A percentile compares a stretch with the other conserved stretches of the same genome.
Conservation (phyloP, 1,140 invertebrate genomes). For the Pteromalus puparum region DNA sequence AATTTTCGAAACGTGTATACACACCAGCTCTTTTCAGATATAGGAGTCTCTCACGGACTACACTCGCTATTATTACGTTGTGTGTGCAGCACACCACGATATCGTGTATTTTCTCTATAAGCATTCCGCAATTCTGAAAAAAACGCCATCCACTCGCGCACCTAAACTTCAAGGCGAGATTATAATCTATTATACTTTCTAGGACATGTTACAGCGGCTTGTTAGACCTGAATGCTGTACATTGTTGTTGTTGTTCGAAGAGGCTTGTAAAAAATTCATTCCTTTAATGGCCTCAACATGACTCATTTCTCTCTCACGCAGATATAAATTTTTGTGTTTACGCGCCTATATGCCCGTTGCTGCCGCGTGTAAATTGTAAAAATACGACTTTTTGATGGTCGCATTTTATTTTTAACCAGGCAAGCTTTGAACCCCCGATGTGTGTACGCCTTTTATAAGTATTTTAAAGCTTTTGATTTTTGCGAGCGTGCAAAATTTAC, state of each 20-base stretch:
- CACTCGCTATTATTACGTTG: not conserved
- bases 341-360: not conserved
- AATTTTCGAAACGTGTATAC: not conserved
- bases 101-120: constrained; percentile 7
- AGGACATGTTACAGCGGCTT: constrained; percentile 35
- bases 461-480: not conserved
- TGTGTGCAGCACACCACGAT: not conserved
- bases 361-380: not conserved
- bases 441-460: not conserved
- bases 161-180: constrained; percentile 46
- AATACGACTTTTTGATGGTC: constrained; percentile 29
- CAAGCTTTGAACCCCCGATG: too few species aligned
- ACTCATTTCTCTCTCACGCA: constrained; percentile 41
- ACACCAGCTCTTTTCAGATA: not conserved
- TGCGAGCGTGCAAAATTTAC: not conserved
- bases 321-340: constrained; percentile 37
- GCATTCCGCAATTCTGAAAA: constrained; percentile 31
- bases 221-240: constrained; percentile 24
- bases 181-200: constrained; percentile 48
- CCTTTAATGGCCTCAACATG: constrained; percentile 30
- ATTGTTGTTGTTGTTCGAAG: constrained; percentile 23
- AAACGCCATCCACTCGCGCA: not conserved
- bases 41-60: not conserved
- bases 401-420: constrained; percentile 22
- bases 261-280: constrained; percentile 42